These are phyloP conservation scores for Acronicta alni DNA, from an alignment of 2,888 invertebrate genomes.

Conservation along the genomic window DNA sequence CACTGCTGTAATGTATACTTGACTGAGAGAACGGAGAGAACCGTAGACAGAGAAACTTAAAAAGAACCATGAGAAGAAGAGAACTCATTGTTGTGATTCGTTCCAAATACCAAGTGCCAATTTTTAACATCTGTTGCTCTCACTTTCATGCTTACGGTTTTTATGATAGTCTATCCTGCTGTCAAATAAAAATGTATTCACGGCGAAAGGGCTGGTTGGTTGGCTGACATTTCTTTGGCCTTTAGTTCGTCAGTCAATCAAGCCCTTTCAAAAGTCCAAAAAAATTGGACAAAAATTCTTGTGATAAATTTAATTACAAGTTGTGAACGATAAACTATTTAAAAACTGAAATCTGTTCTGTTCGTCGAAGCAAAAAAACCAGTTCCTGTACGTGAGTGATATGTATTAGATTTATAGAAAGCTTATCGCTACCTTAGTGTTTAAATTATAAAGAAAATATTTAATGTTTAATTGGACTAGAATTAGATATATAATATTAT, in stretches of 20 bases:
- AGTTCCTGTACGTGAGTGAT: conserved; percentile 47
- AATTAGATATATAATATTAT: conserved; percentile 40
- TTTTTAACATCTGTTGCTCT: conserved; percentile 24
- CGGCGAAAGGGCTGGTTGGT: conserved; percentile 42
- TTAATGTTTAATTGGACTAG: conserved; percentile 7
- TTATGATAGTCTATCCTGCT: conserved; percentile 41
- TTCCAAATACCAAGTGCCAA: conserved; percentile 10
- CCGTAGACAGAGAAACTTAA: too few species aligned
- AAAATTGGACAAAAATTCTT: conserved; percentile 40
- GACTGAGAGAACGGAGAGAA: too few species aligned
- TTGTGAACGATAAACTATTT: conserved; percentile 4
- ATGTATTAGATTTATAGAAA: conserved; percentile 48
- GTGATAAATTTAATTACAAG: conserved; percentile 14
- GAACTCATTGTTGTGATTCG: conserved; percentile 29
- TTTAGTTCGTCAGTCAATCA: conserved; percentile 12
- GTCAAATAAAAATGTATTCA: conserved; percentile 39
- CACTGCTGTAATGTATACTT: too few species aligned
- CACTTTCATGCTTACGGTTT: conserved; percentile 16
- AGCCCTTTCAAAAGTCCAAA: conserved; percentile 19
- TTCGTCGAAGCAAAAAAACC: conserved; percentile 20
- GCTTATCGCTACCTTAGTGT: conserved; percentile 47
- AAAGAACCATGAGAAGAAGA: too few species aligned
- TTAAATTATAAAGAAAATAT: conserved; percentile 11
- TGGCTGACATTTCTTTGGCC: conserved; percentile 14
- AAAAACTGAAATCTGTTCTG: conserved; percentile 19